Percentiles rank a stretch among this genome's conserved stretches.
Evolutionary conservation across 2,797 vertebrate genomes (phyloP).

Genomic region (Acrocephalus scirpaceus): DNA sequence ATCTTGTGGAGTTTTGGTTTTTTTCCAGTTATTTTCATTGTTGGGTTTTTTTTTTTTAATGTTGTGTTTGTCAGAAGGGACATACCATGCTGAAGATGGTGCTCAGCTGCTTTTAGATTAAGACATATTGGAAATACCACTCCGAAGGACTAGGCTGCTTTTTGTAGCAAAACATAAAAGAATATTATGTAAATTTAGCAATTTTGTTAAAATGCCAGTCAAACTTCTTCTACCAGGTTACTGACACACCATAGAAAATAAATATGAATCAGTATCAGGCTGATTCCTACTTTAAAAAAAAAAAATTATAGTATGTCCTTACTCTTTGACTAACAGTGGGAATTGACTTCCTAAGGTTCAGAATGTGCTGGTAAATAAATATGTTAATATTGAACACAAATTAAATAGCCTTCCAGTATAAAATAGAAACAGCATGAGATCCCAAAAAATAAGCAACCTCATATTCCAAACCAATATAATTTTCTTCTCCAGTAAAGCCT

Average conservation of each 20-base stretch:
- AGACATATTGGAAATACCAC: background rate
- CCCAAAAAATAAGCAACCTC: constrained; percentile 28
- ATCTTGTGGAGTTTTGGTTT: background rate
- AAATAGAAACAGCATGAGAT: background rate
- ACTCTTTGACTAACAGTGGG: background rate
- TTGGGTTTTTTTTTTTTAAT: background rate
- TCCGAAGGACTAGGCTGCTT: background rate
- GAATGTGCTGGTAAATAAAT: constrained; percentile 4
- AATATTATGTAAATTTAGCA: background rate
- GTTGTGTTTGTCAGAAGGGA: background rate
- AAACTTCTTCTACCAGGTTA: background rate
- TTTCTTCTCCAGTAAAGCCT: constrained; percentile 47
- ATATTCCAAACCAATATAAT: constrained; percentile 33
- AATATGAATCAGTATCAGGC: background rate
- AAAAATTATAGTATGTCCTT: background rate
- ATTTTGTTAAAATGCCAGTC: background rate
- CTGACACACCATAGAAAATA: constrained; percentile 10
- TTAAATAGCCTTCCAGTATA: constrained; percentile 40
- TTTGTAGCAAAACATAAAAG: background rate
- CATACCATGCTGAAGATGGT: background rate
- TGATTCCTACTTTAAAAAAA: background rate
- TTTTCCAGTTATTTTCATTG: background rate
- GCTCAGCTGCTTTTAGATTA: background rate
- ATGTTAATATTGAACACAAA: background rate
- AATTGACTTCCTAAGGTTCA: constrained; percentile 12